These are phyloP conservation scores for Eudemis profundana DNA, from an alignment of 2,888 invertebrate genomes.

Conservation along the genomic window DNA sequence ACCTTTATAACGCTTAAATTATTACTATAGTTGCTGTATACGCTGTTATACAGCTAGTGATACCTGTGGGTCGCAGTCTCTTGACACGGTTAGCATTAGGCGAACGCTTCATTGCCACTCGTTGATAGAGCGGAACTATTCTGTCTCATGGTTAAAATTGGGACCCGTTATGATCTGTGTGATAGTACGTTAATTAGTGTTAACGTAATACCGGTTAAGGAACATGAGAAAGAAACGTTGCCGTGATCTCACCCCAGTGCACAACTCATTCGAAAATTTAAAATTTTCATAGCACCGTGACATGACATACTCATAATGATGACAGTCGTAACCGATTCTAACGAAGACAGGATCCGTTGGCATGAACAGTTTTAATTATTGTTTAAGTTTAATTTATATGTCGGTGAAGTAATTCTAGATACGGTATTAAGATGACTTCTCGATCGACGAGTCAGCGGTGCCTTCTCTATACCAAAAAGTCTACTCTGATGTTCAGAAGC, in stretches of 20 bases:
- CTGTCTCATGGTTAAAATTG: slow-evolving; percentile 76
- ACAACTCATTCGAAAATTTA: slow-evolving; percentile 62
- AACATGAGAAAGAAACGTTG: slow-evolving; percentile 70
- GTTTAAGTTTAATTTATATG: slow-evolving; percentile 32
- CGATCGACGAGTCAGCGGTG: slow-evolving; percentile 35
- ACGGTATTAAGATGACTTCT: slow-evolving; percentile 40
- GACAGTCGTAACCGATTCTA: slow-evolving; percentile 29
- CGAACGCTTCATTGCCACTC: slow-evolving; percentile 76
- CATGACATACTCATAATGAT: slow-evolving; percentile 44
- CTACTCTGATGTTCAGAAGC: slow-evolving; percentile 37
- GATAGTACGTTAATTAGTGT: slow-evolving; percentile 63
- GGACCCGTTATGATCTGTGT: slow-evolving; percentile 72
- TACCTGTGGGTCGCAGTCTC: slow-evolving; percentile 51
- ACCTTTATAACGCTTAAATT: no score
- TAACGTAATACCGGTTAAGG: slow-evolving; percentile 46
- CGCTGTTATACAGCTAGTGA: no score
- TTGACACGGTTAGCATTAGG: slow-evolving; percentile 69
- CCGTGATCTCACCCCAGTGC: slow-evolving; percentile 73
- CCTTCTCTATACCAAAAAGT: slow-evolving; percentile 39
- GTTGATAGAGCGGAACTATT: slow-evolving; percentile 73
- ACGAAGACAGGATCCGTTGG: slow-evolving; percentile 26
- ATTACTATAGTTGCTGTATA: no score
- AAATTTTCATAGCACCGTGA: slow-evolving; percentile 50
- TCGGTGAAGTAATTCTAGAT: slow-evolving; percentile 15
- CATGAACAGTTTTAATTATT: slow-evolving; percentile 28